Conservation (phyloP, 2,113 vertebrate species). For the Antechinus stuartii region DNA sequence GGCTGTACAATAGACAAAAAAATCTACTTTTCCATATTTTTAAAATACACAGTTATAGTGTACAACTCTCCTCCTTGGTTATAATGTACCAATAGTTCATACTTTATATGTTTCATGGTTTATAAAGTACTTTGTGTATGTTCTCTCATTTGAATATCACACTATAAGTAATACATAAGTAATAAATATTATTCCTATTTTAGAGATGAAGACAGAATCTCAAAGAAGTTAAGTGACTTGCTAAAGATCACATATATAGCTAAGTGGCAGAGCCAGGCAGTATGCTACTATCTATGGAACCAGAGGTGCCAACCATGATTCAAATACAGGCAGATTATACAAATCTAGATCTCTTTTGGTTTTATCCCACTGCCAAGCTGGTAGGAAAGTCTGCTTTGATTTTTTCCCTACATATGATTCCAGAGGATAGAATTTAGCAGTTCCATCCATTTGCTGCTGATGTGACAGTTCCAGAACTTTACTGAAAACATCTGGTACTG, state of each 20-base stretch:
- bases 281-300: background rate
- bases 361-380: background rate
- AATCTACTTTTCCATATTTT: background rate
- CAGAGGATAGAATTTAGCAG: slow-evolving; percentile 53
- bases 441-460: slow-evolving; percentile 76
- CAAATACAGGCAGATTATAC: background rate
- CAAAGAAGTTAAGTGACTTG: background rate
- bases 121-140: background rate
- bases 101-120: background rate
- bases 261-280: background rate
- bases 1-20: background rate
- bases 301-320: background rate
- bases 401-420: slow-evolving; percentile 23
- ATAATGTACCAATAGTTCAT: background rate
- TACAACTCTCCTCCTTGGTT: background rate
- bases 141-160: background rate
- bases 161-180: background rate
- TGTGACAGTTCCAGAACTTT: slow-evolving; percentile 83
- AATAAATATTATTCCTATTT: background rate
- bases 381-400: slow-evolving; percentile 38
- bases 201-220: background rate
- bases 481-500: slow-evolving; percentile 87
- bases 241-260: background rate
- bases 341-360: background rate
- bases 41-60: background rate